Conservation (phyloP, 1,140 invertebrate genomes). For the Drosophila repletoides region DNA sequence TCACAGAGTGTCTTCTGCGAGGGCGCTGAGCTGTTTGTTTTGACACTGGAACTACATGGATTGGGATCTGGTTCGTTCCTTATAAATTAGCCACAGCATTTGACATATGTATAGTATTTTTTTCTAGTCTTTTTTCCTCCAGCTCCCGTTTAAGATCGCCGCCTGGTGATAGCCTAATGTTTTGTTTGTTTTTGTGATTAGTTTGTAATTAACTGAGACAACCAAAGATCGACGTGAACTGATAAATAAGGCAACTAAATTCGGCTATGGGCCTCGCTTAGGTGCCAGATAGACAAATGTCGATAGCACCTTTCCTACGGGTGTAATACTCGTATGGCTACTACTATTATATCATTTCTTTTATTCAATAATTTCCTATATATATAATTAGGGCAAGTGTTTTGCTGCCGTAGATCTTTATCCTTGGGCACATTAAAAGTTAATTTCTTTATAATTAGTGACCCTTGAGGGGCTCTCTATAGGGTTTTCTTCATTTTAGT, state of each 20-base stretch:
- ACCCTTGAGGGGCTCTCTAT: not conserved
- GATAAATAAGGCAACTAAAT: constrained; percentile 34
- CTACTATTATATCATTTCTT: constrained; percentile 7
- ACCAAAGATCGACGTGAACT: not conserved
- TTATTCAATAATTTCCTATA: constrained; percentile 52
- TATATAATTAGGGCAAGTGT: constrained; percentile 65
- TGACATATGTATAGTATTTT: constrained; percentile 44
- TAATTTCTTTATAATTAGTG: constrained; percentile 75
- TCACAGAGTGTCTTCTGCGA: no score
- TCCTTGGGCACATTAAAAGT: constrained; percentile 55
- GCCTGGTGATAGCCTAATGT: constrained; percentile 64
- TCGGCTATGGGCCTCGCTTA: constrained; percentile 12
- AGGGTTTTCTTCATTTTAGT: not conserved
- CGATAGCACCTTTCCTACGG: constrained; percentile 64
- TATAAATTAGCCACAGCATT: constrained; percentile 70
- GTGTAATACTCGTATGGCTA: no score
- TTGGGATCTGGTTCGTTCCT: constrained; percentile 61
- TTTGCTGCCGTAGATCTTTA: constrained; percentile 47
- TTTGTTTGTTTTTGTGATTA: constrained; percentile 74
- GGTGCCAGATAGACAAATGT: constrained; percentile 77
- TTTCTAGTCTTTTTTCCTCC: not conserved
- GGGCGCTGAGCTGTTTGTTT: constrained; percentile 62
- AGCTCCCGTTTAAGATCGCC: constrained; percentile 60
- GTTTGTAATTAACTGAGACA: constrained; percentile 73
- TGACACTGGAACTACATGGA: constrained; percentile 70